phyloP scores from a whole-genome alignment of 2,797 vertebrate species.

The Spizella passerina region DNA sequence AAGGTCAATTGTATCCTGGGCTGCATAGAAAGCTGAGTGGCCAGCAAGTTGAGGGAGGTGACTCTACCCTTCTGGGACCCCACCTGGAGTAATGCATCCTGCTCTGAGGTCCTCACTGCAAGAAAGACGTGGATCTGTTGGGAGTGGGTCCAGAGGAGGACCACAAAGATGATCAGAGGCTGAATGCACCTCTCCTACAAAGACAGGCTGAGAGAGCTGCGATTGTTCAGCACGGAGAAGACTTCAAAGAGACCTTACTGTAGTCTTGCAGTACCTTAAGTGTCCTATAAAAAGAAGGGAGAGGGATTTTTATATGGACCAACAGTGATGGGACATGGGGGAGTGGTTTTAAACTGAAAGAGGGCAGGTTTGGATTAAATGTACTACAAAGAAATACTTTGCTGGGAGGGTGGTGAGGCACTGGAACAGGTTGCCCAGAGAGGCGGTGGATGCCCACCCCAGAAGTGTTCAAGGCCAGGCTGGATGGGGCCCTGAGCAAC shows the following conservation, averaged over 20 bases:
- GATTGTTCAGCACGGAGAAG: neutral
- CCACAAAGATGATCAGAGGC: neutral
- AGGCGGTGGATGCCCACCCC: neutral
- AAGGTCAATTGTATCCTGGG: neutral
- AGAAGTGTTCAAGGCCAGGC: neutral
- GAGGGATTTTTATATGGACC: neutral
- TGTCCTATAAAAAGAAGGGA: neutral
- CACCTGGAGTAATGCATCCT: neutral
- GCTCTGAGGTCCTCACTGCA: neutral
- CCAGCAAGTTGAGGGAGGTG: neutral
- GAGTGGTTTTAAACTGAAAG: neutral
- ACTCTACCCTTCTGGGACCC: rapidly evolving
- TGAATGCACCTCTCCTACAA: neutral
- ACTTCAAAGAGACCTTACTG: neutral
- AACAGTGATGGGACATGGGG: rapidly evolving
- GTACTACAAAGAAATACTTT: neutral
- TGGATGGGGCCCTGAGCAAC: neutral
- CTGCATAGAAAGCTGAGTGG: neutral
- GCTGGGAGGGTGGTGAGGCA: neutral
- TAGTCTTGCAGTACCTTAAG: neutral
- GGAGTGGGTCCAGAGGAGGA: neutral
- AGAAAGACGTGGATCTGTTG: neutral
- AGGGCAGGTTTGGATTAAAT: neutral
- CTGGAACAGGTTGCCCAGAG: neutral
- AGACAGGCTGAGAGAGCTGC: neutral